These are phyloP conservation scores for Nanorana parkeri DNA, from an alignment of 2,113 vertebrate genomes.

Conservation along the genomic window DNA sequence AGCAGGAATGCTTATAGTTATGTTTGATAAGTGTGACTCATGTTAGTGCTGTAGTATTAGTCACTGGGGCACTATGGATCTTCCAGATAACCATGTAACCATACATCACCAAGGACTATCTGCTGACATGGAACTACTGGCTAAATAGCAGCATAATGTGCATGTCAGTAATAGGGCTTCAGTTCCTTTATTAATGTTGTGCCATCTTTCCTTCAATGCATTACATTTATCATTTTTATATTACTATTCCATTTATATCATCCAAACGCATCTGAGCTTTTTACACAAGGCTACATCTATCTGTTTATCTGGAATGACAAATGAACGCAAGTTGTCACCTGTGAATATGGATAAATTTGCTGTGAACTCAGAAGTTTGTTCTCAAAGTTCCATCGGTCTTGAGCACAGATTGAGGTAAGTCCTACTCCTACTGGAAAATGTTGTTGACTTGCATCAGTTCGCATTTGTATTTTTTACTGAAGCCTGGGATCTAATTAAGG, in stretches of 20 bases:
- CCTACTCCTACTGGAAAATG: too few relatives aligned
- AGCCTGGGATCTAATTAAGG: too few relatives aligned
- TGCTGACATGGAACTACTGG: conserved; percentile 39
- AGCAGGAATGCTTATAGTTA: conserved; percentile 8
- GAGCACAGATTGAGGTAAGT: too few relatives aligned
- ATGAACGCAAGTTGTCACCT: not conserved
- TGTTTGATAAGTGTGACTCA: conserved; percentile 32
- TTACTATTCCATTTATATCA: conserved; percentile 20
- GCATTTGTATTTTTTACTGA: too few relatives aligned
- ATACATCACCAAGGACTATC: conserved; percentile 41
- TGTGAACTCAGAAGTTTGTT: too few relatives aligned
- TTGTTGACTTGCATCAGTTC: too few relatives aligned
- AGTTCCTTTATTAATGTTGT: conserved; percentile 24
- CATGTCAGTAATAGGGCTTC: conserved; percentile 8
- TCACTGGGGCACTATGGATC: conserved; percentile 42
- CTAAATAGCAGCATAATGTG: conserved; percentile 39
- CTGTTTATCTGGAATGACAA: not conserved
- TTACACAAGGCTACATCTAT: not conserved
- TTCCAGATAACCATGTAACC: conserved; percentile 20
- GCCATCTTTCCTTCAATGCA: not conserved
- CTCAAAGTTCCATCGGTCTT: too few relatives aligned
- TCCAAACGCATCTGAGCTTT: not conserved
- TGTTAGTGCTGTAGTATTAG: conserved; percentile 30
- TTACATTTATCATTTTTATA: conserved; percentile 35
- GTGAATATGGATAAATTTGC: too few relatives aligned